phyloP scores from a whole-genome alignment of 1,140 invertebrate genomes.

The Fopius arisanus region DNA sequence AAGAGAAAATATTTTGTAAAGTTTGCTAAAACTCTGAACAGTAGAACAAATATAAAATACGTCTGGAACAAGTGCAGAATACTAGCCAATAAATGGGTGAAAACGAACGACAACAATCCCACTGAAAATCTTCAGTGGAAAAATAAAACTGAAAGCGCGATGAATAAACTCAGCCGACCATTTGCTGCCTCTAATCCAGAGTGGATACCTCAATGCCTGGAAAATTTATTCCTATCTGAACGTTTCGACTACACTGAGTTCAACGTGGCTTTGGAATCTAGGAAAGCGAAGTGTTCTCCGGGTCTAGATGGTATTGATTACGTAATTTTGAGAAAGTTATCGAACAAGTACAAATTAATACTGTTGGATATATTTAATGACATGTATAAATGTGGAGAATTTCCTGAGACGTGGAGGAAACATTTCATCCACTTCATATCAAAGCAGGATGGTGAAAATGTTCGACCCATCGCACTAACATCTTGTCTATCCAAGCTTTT shows the following conservation, averaged over 20 bases:
- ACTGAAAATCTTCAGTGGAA: neutral
- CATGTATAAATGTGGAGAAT: neutral
- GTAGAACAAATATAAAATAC: neutral
- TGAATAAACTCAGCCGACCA: constrained; percentile 1
- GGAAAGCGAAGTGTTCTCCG: neutral
- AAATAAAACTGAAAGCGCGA: neutral
- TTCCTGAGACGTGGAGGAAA: constrained; percentile 13
- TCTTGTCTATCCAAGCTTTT: neutral
- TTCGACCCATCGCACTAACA: neutral
- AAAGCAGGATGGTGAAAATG: neutral
- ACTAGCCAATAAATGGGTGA: constrained; percentile 27
- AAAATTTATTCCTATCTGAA: neutral
- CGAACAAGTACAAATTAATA: constrained; percentile 13
- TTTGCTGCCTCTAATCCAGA: neutral
- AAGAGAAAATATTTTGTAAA: constrained; percentile 25
- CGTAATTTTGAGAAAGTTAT: neutral
- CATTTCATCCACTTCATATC: constrained; percentile 15
- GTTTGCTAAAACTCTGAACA: constrained; percentile 12
- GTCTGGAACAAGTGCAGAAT: constrained; percentile 17
- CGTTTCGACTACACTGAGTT: constrained; percentile 3
- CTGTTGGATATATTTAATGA: constrained; percentile 30
- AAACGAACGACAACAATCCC: neutral
- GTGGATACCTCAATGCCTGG: neutral
- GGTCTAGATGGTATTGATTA: constrained; percentile 23
- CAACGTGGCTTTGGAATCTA: constrained; percentile 13